These are phyloP conservation scores for Dreissena polymorpha DNA, from an alignment of 1,140 invertebrate genomes.

Conservation along the genomic window DNA sequence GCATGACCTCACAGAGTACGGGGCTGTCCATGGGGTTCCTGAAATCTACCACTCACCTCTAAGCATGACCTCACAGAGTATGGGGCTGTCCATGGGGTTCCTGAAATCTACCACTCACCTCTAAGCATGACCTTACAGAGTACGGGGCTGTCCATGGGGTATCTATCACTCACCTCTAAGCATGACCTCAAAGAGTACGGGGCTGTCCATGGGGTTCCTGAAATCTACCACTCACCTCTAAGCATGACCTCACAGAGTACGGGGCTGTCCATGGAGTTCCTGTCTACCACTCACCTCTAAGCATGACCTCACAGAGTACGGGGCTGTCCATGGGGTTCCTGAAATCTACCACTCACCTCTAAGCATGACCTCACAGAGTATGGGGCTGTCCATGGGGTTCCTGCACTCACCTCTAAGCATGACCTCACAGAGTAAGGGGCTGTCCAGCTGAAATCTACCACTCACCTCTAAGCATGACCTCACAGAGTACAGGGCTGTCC, in stretches of 20 bases:
- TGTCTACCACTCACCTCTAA: no score
- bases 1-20: constrained; percentile 69
- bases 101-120: constrained; percentile 59
- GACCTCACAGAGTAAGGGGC: no score
- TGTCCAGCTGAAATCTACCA: no score
- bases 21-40: constrained; percentile 76
- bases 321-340: no score
- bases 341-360: constrained; percentile 62
- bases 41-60: no score
- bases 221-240: constrained; percentile 61
- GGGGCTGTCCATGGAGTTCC: constrained; percentile 76
- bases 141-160: constrained; percentile 76
- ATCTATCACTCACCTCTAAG: no score
- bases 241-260: constrained; percentile 72
- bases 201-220: no score
- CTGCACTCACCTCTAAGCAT: no score
- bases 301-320: no score
- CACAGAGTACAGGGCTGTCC: constrained; percentile 71
- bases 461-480: constrained; percentile 73
- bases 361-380: constrained; percentile 71
- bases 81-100: no score
- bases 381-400: constrained; percentile 76
- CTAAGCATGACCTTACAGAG: constrained; percentile 70
- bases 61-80: no score
- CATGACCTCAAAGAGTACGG: no score